phyloP scores from a whole-genome alignment of 1,140 invertebrate species.

The Campoletis sonorensis region DNA sequence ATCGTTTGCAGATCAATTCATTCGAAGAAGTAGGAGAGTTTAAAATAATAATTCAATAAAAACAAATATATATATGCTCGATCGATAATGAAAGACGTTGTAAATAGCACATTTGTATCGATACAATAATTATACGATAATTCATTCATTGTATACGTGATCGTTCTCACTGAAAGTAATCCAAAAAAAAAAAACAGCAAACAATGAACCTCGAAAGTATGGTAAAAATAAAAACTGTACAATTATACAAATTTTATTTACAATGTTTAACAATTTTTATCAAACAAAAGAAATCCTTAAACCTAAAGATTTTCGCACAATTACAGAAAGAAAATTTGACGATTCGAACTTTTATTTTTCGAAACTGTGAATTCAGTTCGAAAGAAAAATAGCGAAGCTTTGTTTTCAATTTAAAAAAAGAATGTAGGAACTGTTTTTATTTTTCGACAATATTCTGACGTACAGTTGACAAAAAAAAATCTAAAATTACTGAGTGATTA shows the following conservation, averaged over 20 bases:
- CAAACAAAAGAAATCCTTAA: no score
- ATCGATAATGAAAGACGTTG: conserved; percentile 56
- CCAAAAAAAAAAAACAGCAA: neutral
- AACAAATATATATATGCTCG: neutral
- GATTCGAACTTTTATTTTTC: no score
- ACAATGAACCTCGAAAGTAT: neutral
- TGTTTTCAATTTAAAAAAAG: neutral
- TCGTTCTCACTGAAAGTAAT: neutral
- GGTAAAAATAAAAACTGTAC: conserved; percentile 22
- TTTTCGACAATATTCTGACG: neutral
- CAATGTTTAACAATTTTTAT: neutral
- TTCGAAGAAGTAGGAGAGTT: conserved; percentile 6
- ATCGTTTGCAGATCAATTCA: conserved; percentile 48
- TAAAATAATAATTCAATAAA: conserved; percentile 19
- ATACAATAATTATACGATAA: conserved; percentile 35
- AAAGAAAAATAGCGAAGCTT: neutral
- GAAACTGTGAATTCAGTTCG: neutral
- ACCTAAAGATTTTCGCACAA: no score
- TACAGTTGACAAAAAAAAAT: no score
- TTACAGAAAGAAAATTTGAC: no score
- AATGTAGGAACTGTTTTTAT: neutral
- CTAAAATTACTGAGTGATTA: no score
- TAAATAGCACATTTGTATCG: conserved; percentile 61
- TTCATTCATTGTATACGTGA: no score
- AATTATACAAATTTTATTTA: conserved; percentile 1